Conservation (phyloP, 1,140 invertebrate genomes). For the Lordiphosa collinella region DNA sequence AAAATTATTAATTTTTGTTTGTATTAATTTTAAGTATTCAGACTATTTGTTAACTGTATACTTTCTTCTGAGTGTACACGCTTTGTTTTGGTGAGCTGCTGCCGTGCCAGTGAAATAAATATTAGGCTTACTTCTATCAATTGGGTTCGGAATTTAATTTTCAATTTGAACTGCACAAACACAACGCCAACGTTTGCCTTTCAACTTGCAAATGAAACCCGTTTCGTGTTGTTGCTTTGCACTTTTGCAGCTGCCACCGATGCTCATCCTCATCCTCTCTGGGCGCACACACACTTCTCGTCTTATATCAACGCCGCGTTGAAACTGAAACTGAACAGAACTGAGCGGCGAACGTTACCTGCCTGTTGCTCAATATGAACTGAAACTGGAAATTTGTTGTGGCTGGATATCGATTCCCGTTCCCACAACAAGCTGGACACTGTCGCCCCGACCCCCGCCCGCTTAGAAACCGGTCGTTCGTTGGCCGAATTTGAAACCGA, state of each 20-base stretch:
- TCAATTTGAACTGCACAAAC: slow-evolving; percentile 16
- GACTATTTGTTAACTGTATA: no score
- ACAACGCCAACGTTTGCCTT: slow-evolving; percentile 17
- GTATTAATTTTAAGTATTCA: no score
- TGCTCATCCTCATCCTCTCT: slow-evolving; percentile 40
- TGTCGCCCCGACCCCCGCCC: slow-evolving; percentile 1
- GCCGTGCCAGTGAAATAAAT: no score
- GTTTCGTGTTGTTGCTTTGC: slow-evolving; percentile 48
- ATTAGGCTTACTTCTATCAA: no score
- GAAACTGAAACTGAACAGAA: slow-evolving; percentile 40
- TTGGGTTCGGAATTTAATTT: no score
- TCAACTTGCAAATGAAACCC: slow-evolving; percentile 55
- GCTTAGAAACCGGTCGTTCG: slow-evolving; percentile 56
- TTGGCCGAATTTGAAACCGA: slow-evolving; percentile 56
- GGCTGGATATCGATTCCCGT: slow-evolving; percentile 58
- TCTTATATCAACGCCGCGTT: slow-evolving; percentile 37
- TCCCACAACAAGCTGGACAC: slow-evolving; percentile 54
- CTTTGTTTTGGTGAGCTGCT: no score
- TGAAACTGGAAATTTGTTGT: slow-evolving; percentile 63
- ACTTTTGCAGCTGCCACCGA: slow-evolving; percentile 66
- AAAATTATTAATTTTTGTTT: no score
- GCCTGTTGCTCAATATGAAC: slow-evolving; percentile 65
- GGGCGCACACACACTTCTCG: slow-evolving; percentile 13
- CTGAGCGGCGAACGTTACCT: slow-evolving; percentile 44
- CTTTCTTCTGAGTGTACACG: slow-evolving; percentile 15